Evolutionary conservation across 64 coral and sea anemone species (phyloP), one percentile per base, ranked within the genome.

Genomic region (Dendrophyllia cribrosa): DNA sequence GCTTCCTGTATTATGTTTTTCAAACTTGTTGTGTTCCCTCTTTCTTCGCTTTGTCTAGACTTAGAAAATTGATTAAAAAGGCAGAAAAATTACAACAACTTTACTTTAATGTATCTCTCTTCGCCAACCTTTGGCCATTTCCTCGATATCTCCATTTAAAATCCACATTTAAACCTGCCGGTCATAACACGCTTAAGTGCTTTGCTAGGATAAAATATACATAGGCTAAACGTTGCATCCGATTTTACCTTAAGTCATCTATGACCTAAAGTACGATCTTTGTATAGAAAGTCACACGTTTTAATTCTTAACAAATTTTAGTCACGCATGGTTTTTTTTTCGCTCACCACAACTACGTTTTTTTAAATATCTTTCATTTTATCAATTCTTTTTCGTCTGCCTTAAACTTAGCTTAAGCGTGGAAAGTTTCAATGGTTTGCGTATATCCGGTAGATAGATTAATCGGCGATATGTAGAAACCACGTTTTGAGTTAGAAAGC

Each of bases 171-270:
- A 24, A 22, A 25, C 60, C 77, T 12, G 59, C 25, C 45, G 47
- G 65, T 67, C 62, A 5, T 67, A 51, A 84, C n/a, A 23, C 45
- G 8, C 80, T 52, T 64, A 25, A 68, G 17, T 68, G 63, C 61
- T 67, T 84, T 82, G 16, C 34, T 34, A 19, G 58, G 78, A 82
- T 65, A 82, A 82, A 22, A 84, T 51, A 84, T n/a, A 68, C 45
- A 84, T 15, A 12, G 56, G 17, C 80, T 50, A 68, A 84, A 84
- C 20, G 20, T 21, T 51, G 23, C 43, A 84, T 84, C 80, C 60
- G 78, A 63, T 82, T 64, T 82, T 20, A 8, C 59, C 62, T 51
- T 43, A 43, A 79, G 77, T 14, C 52, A 60, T 79, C 8, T 58
- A 21, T 58, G 62, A 51, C n/a, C 47, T 50, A 14, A 67, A 68